These are phyloP conservation scores for Sclerurus mexicanus DNA, from an alignment of 2,113 vertebrate species.

Conservation along the genomic window DNA sequence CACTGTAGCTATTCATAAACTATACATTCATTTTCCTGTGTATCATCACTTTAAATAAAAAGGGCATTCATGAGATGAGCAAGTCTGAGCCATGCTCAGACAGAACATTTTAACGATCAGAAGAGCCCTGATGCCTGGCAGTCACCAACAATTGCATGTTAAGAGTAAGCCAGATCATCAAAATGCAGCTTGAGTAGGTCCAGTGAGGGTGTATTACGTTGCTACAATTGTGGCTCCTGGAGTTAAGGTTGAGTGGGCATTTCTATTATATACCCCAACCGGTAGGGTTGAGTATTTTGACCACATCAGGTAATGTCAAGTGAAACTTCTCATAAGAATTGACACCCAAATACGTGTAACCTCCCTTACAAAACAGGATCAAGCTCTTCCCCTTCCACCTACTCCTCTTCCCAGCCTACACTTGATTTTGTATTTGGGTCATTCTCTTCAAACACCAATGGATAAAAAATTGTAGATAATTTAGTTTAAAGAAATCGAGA, in stretches of 20 bases:
- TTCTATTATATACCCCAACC: constrained; percentile 30
- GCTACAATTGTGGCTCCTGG: neutral
- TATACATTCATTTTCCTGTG: neutral
- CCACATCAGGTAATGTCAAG: constrained; percentile 17
- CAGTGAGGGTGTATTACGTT: neutral
- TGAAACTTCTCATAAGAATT: constrained; percentile 29
- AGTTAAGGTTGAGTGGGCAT: constrained; percentile 39
- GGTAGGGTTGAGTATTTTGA: constrained; percentile 25
- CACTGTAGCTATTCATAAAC: constrained; percentile 21
- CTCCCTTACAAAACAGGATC: neutral
- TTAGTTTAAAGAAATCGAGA: neutral
- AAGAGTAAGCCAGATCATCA: constrained; percentile 15
- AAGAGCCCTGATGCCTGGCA: constrained; percentile 18
- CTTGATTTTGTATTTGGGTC: neutral
- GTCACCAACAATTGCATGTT: neutral
- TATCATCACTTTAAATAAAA: constrained; percentile 3
- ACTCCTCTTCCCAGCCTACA: neutral
- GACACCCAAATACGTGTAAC: neutral
- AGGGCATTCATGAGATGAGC: neutral
- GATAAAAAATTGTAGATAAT: neutral
- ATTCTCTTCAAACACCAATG: neutral
- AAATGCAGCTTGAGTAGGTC: constrained; percentile 30
- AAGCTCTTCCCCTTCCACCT: neutral
- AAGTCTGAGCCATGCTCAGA: constrained; percentile 16
- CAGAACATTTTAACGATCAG: constrained; percentile 16